Conservation (phyloP, 2,113 vertebrate genomes). For the Oryzias javanicus region DNA sequence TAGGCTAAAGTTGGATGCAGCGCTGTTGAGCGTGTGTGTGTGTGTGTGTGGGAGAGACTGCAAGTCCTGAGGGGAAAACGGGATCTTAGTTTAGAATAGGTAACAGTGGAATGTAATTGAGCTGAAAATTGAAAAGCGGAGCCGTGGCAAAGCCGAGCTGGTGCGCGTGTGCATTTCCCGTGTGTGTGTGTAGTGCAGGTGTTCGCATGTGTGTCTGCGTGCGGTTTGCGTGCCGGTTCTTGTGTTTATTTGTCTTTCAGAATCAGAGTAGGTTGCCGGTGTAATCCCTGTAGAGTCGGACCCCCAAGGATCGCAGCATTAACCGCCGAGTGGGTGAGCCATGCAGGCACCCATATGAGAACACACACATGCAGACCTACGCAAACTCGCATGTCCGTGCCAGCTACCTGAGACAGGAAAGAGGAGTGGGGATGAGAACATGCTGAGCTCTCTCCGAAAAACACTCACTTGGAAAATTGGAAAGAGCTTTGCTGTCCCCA, state of each 20-base stretch:
- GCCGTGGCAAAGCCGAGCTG: constrained; percentile 60
- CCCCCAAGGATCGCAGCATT: constrained; percentile 65
- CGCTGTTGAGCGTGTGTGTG: constrained; percentile 30
- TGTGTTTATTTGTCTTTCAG: constrained; percentile 52
- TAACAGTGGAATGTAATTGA: constrained; percentile 76
- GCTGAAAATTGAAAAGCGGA: constrained; percentile 79
- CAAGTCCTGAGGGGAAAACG: constrained; percentile 49
- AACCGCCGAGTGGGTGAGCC: constrained; percentile 58
- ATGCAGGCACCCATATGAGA: constrained; percentile 35
- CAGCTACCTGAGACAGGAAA: constrained; percentile 54
- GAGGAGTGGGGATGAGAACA: constrained; percentile 51
- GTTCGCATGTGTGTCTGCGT: constrained; percentile 20
- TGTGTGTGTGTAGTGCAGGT: constrained; percentile 25
- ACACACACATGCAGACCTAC: constrained; percentile 8
- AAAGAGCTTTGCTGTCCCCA: constrained; percentile 45
- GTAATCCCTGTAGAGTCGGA: constrained; percentile 68
- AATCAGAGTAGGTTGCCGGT: constrained; percentile 66
- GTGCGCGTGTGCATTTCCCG: constrained; percentile 23
- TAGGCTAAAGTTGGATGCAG: constrained; percentile 55
- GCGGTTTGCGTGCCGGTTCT: constrained; percentile 8
- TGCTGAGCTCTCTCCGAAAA: constrained; percentile 43
- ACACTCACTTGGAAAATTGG: constrained; percentile 60
- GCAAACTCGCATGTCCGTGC: constrained; percentile 28
- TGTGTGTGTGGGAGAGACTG: constrained; percentile 20
- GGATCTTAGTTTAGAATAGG: constrained; percentile 63